Percentiles rank a stretch among this genome's conserved stretches.
These are phyloP conservation scores for Danionella cerebrum DNA, from an alignment of 2,113 vertebrate species.

Conservation along the genomic window DNA sequence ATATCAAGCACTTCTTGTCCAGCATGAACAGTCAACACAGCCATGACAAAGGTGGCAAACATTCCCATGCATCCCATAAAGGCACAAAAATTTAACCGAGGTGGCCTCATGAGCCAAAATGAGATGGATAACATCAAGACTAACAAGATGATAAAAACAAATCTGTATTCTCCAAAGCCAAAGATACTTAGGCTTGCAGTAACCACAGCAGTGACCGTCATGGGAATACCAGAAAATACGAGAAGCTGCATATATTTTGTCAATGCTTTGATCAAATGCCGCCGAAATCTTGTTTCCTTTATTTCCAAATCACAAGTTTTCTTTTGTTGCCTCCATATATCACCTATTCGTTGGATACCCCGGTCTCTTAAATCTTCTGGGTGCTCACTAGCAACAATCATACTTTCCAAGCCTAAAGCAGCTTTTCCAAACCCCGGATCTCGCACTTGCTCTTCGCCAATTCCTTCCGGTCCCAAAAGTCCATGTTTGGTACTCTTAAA, in stretches of 20 bases:
- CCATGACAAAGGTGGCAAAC: conserved; percentile 52
- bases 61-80: conserved; percentile 55
- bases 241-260: conserved; percentile 55
- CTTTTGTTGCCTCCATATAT: conserved; percentile 30
- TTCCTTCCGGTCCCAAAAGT: too few relatives aligned
- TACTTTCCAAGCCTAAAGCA: conserved; percentile 50
- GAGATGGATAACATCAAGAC: conserved; percentile 40
- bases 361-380: neutral
- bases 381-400: conserved; percentile 43
- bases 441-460: too few relatives aligned
- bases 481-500: conserved; percentile 32
- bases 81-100: conserved; percentile 60
- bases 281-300: conserved; percentile 39
- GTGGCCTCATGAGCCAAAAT: conserved; percentile 40
- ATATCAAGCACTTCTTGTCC: conserved; percentile 42
- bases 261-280: conserved; percentile 45
- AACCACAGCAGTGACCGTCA: conserved; percentile 50
- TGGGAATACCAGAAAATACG: conserved; percentile 56
- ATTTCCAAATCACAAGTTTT: conserved; percentile 38
- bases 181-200: conserved; percentile 51
- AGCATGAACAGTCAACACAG: conserved; percentile 56
- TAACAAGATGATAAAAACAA: conserved; percentile 48
- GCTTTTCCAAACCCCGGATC: too few relatives aligned
- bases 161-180: conserved; percentile 53
- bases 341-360: rapidly evolving